phyloP scores from a whole-genome alignment of 2,113 vertebrate genomes.

The Siniperca knerii region DNA sequence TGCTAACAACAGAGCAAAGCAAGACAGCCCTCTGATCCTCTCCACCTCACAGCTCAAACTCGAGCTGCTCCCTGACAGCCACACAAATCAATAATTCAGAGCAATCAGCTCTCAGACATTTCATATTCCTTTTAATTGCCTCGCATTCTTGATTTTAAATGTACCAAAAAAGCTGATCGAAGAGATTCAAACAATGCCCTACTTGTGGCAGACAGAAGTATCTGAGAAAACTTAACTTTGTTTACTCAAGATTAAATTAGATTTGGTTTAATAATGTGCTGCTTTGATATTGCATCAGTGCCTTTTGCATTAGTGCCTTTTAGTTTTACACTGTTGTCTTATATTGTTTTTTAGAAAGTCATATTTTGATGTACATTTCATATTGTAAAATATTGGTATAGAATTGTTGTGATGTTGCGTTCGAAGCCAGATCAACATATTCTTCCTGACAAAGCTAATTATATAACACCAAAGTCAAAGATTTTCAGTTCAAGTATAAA shows the following conservation, averaged over 20 bases:
- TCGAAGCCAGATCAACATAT: not conserved
- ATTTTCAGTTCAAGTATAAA: not conserved
- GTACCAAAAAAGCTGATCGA: conserved; percentile 19
- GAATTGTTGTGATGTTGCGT: not conserved
- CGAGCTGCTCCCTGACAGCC: conserved; percentile 52
- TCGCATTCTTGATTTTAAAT: conserved; percentile 31
- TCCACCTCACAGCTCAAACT: conserved; percentile 53
- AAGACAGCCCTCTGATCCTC: conserved; percentile 60
- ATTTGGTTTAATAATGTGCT: not conserved
- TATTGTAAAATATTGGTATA: not conserved
- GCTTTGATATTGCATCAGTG: conserved; percentile 10
- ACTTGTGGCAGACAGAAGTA: not conserved
- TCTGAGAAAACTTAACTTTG: conserved; percentile 3
- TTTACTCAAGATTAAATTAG: conserved; percentile 6
- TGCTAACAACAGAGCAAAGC: conserved; percentile 66
- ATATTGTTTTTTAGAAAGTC: not conserved
- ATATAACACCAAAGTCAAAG: not conserved
- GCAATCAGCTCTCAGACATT: conserved; percentile 33
- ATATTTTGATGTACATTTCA: not conserved
- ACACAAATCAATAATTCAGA: conserved; percentile 68
- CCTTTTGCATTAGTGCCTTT: not conserved
- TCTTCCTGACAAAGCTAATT: not conserved
- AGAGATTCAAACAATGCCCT: not conserved
- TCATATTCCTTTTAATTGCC: conserved; percentile 56
- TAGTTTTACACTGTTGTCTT: not conserved